These are phyloP conservation scores for Calvadosia cruxmelitensis DNA, from an alignment of 30 jellyfish, hydroid and myxozoan species.

Conservation along the genomic window DNA sequence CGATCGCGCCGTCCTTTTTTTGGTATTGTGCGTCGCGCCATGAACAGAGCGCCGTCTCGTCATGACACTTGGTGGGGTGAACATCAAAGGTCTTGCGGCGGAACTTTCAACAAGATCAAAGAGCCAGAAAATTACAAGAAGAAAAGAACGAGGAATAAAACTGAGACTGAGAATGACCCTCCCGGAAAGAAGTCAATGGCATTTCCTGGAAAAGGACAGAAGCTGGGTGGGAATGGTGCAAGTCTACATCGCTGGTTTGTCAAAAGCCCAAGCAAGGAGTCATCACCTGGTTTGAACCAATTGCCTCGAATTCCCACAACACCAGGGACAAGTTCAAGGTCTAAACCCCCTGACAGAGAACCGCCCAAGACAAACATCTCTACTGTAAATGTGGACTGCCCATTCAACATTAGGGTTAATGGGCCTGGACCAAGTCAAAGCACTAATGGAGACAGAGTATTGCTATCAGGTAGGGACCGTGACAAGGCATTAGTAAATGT, in stretches of 20 bases:
- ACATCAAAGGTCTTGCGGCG: constrained; percentile 66
- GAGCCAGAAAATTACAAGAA: constrained; percentile 72
- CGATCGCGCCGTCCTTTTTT: constrained; percentile 61
- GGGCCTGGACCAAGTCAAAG: background rate
- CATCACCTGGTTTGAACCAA: too few species aligned
- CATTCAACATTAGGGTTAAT: background rate
- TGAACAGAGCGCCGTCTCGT: constrained; percentile 89
- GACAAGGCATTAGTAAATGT: too few species aligned
- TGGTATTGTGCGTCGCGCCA: constrained; percentile 80
- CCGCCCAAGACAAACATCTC: background rate
- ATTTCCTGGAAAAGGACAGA: background rate
- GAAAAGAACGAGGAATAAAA: constrained; percentile 26
- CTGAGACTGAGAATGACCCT: background rate
- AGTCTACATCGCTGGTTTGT: background rate
- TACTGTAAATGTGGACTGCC: too few species aligned
- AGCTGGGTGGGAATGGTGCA: background rate
- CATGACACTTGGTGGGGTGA: constrained; percentile 90
- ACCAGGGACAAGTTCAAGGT: background rate
- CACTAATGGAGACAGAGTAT: too few species aligned
- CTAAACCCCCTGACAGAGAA: background rate
- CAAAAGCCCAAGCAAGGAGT: background rate
- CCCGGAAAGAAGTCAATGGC: background rate
- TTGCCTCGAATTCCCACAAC: background rate
- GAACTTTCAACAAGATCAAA: constrained; percentile 55
- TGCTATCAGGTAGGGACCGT: too few species aligned